Evolutionary conservation across 2,113 vertebrate species (phyloP).

Genomic region (Artemisiospiza belli): DNA sequence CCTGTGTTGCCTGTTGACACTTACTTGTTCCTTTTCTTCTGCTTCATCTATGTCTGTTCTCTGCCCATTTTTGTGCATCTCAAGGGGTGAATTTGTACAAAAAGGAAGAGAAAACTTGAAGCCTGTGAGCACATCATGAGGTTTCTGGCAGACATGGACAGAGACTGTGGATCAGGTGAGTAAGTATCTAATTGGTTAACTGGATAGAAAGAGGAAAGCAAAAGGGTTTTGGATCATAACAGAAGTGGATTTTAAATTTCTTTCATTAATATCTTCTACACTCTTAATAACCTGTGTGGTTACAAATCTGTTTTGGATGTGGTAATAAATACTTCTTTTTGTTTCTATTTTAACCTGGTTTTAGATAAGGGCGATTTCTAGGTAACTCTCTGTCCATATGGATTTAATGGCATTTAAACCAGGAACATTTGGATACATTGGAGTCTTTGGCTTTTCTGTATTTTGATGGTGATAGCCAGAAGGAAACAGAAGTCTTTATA

Average conservation of each 20-base stretch:
- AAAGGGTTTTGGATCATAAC: neutral
- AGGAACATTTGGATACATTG: neutral
- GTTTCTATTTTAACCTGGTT: neutral
- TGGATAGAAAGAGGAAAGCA: neutral
- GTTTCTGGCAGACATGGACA: neutral
- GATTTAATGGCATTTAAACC: neutral
- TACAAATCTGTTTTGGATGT: neutral
- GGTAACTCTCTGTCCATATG: neutral
- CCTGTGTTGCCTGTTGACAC: neutral
- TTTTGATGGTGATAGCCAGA: neutral
- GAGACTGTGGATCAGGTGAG: neutral
- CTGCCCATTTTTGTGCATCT: neutral
- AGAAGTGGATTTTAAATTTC: neutral
- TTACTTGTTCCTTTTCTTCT: neutral
- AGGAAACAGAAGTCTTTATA: neutral
- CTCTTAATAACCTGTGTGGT: neutral
- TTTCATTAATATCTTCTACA: neutral
- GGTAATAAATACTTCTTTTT: neutral
- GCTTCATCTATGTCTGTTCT: neutral
- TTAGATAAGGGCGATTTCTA: neutral
- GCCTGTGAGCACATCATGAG: neutral
- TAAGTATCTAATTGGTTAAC: neutral
- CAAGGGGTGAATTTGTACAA: neutral
- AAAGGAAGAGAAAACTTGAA: neutral
- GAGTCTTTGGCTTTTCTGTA: neutral